A percentile compares a stretch with the other conserved stretches of the same genome.
Conservation (phyloP, 2,888 invertebrate species). For the Luperina nickerlii region DNA sequence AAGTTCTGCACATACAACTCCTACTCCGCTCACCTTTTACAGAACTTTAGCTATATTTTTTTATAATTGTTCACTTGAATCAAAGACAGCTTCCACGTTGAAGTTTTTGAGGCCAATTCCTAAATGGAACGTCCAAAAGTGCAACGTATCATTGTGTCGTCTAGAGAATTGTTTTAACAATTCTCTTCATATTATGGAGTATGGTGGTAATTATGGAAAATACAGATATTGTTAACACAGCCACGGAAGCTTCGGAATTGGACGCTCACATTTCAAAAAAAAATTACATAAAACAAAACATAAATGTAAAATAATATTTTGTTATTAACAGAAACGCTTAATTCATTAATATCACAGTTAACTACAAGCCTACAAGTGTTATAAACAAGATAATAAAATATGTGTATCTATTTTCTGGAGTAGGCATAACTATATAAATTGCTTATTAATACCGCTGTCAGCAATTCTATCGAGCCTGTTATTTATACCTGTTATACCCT, state of each 20-base stretch:
- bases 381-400: background rate
- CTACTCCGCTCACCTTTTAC: background rate
- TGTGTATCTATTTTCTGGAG: background rate
- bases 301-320: background rate
- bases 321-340: background rate
- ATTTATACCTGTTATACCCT: background rate
- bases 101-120: background rate
- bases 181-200: background rate
- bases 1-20: no score
- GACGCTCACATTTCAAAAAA: background rate
- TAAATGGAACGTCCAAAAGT: background rate
- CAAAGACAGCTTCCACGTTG: background rate
- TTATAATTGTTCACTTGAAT: background rate
- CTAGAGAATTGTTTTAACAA: no score
- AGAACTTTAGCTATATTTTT: no score
- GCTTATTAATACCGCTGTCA: background rate
- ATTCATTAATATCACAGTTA: background rate
- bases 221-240: background rate
- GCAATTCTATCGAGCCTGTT: background rate
- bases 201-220: background rate
- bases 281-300: background rate
- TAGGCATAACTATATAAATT: constrained; percentile 8
- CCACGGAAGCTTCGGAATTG: background rate
- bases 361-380: background rate
- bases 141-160: background rate